A percentile compares a stretch with the other conserved stretches of the same genome.
Evolutionary conservation across 2,888 invertebrate genomes (phyloP).

Genomic region (Ernsta delagoae): DNA sequence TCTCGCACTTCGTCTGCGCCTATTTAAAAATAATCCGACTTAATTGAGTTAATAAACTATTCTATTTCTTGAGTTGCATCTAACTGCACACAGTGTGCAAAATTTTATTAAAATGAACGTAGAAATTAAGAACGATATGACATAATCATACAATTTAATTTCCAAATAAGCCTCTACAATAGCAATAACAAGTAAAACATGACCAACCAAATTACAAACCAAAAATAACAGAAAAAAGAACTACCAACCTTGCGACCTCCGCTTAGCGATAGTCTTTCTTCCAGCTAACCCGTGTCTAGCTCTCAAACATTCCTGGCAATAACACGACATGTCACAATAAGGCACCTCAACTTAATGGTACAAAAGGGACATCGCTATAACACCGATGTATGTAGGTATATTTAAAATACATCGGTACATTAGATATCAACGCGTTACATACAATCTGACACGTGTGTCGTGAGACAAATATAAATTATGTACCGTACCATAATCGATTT

Average conservation of each 20-base stretch:
- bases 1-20: no score
- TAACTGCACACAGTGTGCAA: no score
- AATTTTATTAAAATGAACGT: no score
- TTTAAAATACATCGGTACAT: slow-evolving; percentile 20
- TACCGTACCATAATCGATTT: slow-evolving; percentile 23
- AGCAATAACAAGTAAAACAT: no score
- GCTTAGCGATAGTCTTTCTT: slow-evolving; percentile 12
- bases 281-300: background rate
- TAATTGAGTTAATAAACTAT: no score
- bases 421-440: slow-evolving; percentile 25
- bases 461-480: slow-evolving; percentile 29
- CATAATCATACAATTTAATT: no score
- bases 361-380: slow-evolving; percentile 5
- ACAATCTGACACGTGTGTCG: slow-evolving; percentile 12
- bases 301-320: slow-evolving; percentile 25
- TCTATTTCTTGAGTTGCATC: no score
- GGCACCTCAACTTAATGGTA: background rate
- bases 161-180: no score
- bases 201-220: background rate
- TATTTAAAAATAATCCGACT: no score
- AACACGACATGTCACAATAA: slow-evolving; percentile 21
- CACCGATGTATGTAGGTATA: no score
- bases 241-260: slow-evolving; percentile 12
- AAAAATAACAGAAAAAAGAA: background rate
- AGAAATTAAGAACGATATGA: no score